Conservation (phyloP, 2,888 invertebrate genomes). For the Incurvaria masculella region DNA sequence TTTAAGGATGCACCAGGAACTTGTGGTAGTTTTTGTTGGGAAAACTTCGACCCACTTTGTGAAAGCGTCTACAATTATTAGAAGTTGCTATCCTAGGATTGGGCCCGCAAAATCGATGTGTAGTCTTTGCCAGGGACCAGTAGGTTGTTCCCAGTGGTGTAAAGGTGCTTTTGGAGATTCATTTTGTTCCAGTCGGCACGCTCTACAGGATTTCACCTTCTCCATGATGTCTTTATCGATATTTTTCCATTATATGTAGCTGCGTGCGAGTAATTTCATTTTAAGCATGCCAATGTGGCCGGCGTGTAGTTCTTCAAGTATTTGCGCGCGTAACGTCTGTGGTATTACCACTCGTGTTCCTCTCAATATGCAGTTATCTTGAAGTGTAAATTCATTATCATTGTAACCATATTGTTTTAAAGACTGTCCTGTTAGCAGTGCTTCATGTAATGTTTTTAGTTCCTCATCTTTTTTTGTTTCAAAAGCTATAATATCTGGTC, state of each 20-base stretch:
- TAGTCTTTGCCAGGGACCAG: constrained; percentile 16
- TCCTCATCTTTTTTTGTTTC: no score
- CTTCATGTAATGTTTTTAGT: no score
- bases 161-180: constrained; percentile 7
- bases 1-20: no score
- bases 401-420: no score
- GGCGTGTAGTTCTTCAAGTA: neutral
- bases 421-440: no score
- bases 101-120: constrained; percentile 23
- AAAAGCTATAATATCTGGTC: no score
- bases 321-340: neutral
- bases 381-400: constrained; percentile 10
- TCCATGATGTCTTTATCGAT: constrained; percentile 12
- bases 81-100: no score
- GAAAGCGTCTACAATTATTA: no score
- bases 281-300: constrained; percentile 17
- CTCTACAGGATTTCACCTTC: constrained; percentile 8
- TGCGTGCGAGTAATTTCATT: constrained; percentile 16
- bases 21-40: no score
- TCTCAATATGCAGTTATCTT: constrained; percentile 12
- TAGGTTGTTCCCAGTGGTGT: neutral
- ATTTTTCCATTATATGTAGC: constrained; percentile 10
- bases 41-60: no score
- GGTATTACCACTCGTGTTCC: neutral
- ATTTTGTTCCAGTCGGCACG: neutral